Percentiles rank a stretch among this genome's conserved stretches.
Conservation (phyloP, 2,797 vertebrate species). For the Rallus crepitans region DNA sequence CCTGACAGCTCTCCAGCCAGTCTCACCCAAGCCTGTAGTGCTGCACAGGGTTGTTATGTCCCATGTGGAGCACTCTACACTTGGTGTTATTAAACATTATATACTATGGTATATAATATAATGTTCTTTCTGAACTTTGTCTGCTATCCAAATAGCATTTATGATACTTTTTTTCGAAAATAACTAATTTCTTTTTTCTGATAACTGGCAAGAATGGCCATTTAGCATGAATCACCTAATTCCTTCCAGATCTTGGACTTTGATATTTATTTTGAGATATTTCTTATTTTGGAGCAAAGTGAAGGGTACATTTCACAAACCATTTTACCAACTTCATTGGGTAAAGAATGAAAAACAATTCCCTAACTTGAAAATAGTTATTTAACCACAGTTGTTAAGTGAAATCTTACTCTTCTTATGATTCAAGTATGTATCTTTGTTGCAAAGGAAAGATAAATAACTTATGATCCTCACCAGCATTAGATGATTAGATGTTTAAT, state of each 20-base stretch:
- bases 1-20: no score
- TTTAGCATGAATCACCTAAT: slow-evolving; percentile 62
- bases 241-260: slow-evolving; percentile 52
- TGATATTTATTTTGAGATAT: slow-evolving; percentile 46
- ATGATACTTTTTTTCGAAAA: not conserved
- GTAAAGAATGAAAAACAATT: slow-evolving; percentile 44
- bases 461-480: not conserved
- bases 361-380: slow-evolving; percentile 37
- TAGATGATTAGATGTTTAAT: not conserved
- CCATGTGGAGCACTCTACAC: no score
- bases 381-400: slow-evolving; percentile 32
- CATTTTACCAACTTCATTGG: slow-evolving; percentile 27
- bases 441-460: slow-evolving; percentile 13
- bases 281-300: slow-evolving; percentile 35
- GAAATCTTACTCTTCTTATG: slow-evolving; percentile 32
- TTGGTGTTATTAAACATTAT: no score
- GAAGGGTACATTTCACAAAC: slow-evolving; percentile 42
- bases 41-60: no score
- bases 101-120: no score
- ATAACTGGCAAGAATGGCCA: not conserved
- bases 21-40: no score
- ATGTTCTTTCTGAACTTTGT: not conserved
- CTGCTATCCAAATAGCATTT: not conserved
- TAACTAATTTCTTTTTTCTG: not conserved
- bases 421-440: not conserved